Evolutionary conservation across 2,797 vertebrate genomes (phyloP).

Genomic region (Ceryle rudis): DNA sequence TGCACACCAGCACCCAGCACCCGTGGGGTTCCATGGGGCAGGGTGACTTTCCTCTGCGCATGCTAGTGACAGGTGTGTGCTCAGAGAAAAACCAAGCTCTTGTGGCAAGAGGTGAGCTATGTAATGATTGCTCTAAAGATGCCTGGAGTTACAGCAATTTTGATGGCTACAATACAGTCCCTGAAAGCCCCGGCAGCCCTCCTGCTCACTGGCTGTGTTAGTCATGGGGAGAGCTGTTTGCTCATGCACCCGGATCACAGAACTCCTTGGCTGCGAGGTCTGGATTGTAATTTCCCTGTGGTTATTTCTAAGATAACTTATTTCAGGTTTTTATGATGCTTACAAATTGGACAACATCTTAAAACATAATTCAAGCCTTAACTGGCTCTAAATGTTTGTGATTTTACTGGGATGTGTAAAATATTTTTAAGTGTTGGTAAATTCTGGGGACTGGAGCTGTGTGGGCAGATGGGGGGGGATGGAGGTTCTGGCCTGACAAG

Average conservation of each 20-base stretch:
- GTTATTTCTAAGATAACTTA: conserved; percentile 69
- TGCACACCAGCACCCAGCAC: background rate
- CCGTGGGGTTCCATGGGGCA: background rate
- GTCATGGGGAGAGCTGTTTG: background rate
- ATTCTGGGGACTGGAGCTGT: background rate
- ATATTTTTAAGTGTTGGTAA: conserved; percentile 71
- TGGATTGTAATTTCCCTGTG: conserved; percentile 14
- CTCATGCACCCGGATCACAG: background rate
- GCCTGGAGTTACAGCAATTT: background rate
- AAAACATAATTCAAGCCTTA: conserved; percentile 58
- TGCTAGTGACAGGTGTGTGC: background rate
- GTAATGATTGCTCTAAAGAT: background rate
- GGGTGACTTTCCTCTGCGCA: rapidly evolving
- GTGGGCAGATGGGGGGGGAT: background rate
- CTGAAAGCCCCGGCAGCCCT: background rate
- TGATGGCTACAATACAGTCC: background rate
- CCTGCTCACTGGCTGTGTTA: background rate
- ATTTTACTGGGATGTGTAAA: conserved; percentile 56
- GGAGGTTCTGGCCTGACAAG: rapidly evolving
- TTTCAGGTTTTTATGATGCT: conserved; percentile 61
- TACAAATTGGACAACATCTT: conserved; percentile 66
- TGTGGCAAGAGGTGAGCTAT: background rate
- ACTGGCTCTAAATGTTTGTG: conserved; percentile 51
- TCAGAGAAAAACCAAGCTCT: background rate
- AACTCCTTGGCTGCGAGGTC: background rate